phyloP scores from a whole-genome alignment of 2,797 vertebrate genomes.

The Microctenopoma lineatum region DNA sequence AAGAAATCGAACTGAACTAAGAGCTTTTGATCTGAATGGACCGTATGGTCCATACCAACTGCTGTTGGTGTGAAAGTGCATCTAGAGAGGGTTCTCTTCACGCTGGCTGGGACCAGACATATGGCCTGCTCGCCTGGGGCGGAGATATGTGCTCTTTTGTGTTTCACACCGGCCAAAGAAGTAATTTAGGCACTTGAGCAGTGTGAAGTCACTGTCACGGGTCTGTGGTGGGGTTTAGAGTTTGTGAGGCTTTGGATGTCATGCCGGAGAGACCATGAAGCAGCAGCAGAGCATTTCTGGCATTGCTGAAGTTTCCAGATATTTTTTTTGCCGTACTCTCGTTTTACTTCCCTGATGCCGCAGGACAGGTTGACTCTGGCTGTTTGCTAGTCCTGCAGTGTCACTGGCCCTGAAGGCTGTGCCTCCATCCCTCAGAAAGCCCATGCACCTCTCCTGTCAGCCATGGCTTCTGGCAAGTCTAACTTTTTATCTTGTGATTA shows the following conservation, averaged over 20 bases:
- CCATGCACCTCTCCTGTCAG: conserved; percentile 8
- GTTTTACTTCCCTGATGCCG: neutral
- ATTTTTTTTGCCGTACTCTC: neutral
- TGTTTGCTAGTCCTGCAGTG: neutral
- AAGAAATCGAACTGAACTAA: too few species aligned
- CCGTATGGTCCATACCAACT: neutral
- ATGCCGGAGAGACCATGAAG: neutral
- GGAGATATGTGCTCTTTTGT: neutral
- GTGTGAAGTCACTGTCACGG: neutral
- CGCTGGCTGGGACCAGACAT: neutral
- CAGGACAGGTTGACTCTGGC: neutral
- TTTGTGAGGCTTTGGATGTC: neutral
- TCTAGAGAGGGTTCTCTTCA: neutral
- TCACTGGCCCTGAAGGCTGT: conserved; percentile 13
- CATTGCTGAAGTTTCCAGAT: neutral
- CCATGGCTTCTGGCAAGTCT: conserved; percentile 16
- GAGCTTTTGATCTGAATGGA: too few species aligned
- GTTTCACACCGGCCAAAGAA: neutral
- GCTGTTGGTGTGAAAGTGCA: neutral
- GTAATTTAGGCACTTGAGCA: neutral
- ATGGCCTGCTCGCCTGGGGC: neutral
- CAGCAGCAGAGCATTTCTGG: neutral
- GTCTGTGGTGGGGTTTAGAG: neutral
- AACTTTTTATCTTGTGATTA: neutral
- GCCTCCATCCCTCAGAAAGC: neutral